Evolutionary conservation across 2,113 vertebrate genomes (phyloP), one percentile per base, ranked within the genome.

Genomic region (Lethenteron camtschaticum): DNA sequence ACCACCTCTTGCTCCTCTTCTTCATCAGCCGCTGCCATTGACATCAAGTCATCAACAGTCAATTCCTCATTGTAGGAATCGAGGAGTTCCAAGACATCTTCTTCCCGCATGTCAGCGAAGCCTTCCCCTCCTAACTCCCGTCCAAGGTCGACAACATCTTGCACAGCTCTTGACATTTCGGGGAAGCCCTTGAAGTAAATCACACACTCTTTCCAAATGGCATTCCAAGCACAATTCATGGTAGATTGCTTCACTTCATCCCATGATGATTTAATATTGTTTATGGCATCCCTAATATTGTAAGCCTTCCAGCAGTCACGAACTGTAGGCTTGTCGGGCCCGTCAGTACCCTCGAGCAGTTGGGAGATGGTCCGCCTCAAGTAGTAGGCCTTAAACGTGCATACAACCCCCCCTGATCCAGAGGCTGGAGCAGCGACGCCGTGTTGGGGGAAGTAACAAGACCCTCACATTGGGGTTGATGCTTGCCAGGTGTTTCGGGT

Each of bases 371-470:
- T 66, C n/a, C 63, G 63, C 20, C 63, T 66, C 7, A 20, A 16
- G 63, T 66, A 66, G 10, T 66, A 66, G 9, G 63, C 11, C 10
- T 66, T 66, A 20, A 66, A 66, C n/a, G 63, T 20, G 9, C 9
- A n/a, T 66, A 20, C 63, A 16, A 66, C 20, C 63, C n/a, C 63
- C n/a, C 63, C n/a, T 66, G 63, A 20, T 66, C 20, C 63, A 66
- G 20, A 20, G 63, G 63, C 10, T 66, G 63, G n/a, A 66, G 63
- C n/a, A 66, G 63, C 9, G 63, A 9, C n/a, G 63, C 10, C 20
- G 63, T 66, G 10, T 66, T 66, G 63, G 63, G 63, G 63, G 63
- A n/a, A 66, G 63, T n/a, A 66, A 66, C 9, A 66, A 20, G 24
- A 66, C 63, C 63, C 24, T 20, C 63, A 66, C 63, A 11, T 66